Base-by-base conservation (phyloP, 2,888 invertebrate genomes). In the Coremacera marginata region DNA sequence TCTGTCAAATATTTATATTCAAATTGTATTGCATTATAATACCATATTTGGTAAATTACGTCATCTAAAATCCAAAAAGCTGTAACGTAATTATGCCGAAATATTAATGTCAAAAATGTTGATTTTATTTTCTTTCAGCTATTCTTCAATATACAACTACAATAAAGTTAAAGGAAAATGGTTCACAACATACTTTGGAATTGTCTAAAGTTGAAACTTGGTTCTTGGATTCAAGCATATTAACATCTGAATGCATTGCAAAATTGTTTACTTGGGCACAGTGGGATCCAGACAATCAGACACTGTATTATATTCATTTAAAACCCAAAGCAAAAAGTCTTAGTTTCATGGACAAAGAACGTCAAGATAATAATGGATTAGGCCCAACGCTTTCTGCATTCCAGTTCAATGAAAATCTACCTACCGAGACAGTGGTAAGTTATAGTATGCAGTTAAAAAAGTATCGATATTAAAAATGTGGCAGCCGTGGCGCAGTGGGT, bases 351-450 rank as follows among this genome's bases (percentile, higher is more conserved):
- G 92, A 91, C 57, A 92, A 92, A 79, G 92, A 92, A 51, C 89
- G 90, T 34, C 81, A 80, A 31, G 78, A 79, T 1, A 82, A 83
- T 3, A 89, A 90, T n/a, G 91, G 92, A 82, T 89, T 92, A 73
- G 93, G 93, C 67, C 95, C 95, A 7, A 94, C 94, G 0, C 90
- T 96, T 9, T 95, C 96, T 8, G 95, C 95, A 16, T 91, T 96
- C 76, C 96, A 96, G 88, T 96, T 96, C 87, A 95, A 96, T 85
- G 95, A 95, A 62, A 95, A 95, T 86, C 90, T 95, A 83, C 96
- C 96, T 0, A 95, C 95, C 81, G 96, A 96, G 88, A 95, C 96
- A 80, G 96, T 96, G 88, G 95, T 95, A 91, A 87, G 92, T 90
- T 55, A 16, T 19, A 55, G 5, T 55, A 19, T 55, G 3, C 19